These are phyloP conservation scores for Talpa occidentalis DNA, from an alignment of 2,113 vertebrate genomes.

Conservation along the genomic window DNA sequence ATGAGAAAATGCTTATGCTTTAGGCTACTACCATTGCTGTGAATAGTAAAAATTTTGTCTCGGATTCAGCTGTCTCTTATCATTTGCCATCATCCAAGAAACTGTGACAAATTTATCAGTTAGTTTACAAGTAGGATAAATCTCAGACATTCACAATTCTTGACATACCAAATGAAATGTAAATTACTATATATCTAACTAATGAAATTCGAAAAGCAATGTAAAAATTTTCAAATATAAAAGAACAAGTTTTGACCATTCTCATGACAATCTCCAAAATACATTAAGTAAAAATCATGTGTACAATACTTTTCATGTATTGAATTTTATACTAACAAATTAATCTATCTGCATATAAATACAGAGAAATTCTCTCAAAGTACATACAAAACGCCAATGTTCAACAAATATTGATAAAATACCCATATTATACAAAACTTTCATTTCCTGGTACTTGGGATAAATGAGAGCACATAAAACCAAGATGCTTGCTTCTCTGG, in stretches of 20 bases:
- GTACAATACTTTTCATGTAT: not conserved
- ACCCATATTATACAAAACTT: not conserved
- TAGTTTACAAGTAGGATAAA: not conserved
- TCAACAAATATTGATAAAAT: not conserved
- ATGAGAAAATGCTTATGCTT: not conserved
- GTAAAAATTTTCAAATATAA: not conserved
- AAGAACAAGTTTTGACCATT: not conserved
- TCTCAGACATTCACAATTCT: not conserved
- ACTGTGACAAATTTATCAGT: not conserved
- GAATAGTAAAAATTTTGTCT: not conserved
- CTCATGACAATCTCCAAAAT: not conserved
- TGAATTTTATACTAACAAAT: slow-evolving; percentile 10
- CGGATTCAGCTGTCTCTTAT: not conserved
- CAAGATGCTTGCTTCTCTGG: not conserved
- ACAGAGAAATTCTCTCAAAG: not conserved
- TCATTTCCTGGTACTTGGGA: not conserved
- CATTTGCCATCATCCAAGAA: not conserved
- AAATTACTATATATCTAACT: not conserved
- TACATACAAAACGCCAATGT: not conserved
- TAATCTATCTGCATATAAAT: not conserved
- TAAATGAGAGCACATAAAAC: not conserved
- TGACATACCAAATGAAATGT: not conserved
- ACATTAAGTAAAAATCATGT: not conserved
- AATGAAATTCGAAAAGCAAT: not conserved
- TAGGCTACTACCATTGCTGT: not conserved